Evolutionary conservation across 1,140 invertebrate genomes (phyloP).

Genomic region (Helicoverpa armigera): DNA sequence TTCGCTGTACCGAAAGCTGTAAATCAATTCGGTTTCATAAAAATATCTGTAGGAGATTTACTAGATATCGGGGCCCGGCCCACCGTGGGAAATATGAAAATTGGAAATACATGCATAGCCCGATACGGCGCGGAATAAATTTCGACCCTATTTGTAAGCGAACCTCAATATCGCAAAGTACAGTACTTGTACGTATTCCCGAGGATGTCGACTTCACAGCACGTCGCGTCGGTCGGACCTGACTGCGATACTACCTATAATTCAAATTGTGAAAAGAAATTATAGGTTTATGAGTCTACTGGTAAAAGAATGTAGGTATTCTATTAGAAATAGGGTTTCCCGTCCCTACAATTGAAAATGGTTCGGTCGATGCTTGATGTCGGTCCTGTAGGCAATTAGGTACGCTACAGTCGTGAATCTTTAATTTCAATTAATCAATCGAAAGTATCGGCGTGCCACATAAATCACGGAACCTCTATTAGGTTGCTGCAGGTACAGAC

Average conservation of each 20-base stretch:
- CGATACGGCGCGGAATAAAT: conserved; percentile 78
- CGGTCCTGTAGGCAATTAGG: background rate
- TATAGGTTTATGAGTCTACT: background rate
- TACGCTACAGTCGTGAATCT: conserved; percentile 7
- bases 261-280: conserved; percentile 16
- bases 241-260: background rate
- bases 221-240: background rate
- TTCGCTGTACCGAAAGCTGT: conserved; percentile 53
- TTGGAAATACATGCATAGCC: conserved; percentile 71
- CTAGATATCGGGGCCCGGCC: conserved; percentile 64
- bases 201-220: conserved; percentile 11
- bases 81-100: conserved; percentile 81
- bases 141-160: conserved; percentile 67
- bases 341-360: too few relatives aligned
- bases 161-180: conserved; percentile 56
- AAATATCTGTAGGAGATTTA: conserved; percentile 76
- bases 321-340: background rate
- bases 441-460: background rate
- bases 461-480: conserved; percentile 2
- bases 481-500: background rate
- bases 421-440: conserved; percentile 35
- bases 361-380: background rate
- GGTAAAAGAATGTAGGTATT: background rate
- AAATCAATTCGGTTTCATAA: conserved; percentile 70
- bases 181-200: conserved; percentile 23